Conservation (phyloP, 2,113 vertebrate genomes). For the Labeo catla region DNA sequence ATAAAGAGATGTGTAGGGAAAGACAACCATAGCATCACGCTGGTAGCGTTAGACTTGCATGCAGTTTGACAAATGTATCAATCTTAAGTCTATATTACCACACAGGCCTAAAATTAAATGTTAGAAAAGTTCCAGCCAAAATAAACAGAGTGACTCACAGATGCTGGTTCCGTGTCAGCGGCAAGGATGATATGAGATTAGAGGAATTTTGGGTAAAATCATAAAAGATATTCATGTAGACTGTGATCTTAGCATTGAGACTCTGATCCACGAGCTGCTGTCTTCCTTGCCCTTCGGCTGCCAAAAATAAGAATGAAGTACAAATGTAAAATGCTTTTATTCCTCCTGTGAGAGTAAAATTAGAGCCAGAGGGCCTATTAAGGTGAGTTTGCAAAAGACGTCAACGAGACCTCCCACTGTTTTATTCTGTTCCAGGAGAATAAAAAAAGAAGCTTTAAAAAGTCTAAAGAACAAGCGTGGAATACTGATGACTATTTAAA, state of each 20-base stretch:
- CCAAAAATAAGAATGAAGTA: constrained; percentile 15
- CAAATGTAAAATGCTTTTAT: constrained; percentile 13
- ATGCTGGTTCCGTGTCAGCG: neutral
- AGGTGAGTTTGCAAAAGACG: neutral
- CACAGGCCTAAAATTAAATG: neutral
- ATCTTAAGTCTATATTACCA: neutral
- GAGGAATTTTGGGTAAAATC: neutral
- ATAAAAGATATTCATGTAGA: constrained; percentile 10
- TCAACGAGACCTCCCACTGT: neutral
- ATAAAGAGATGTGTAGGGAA: neutral
- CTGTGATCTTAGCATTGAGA: constrained; percentile 2
- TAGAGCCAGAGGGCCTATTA: constrained; percentile 9
- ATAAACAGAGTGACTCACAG: neutral
- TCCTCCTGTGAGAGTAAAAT: constrained; percentile 11
- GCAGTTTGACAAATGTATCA: neutral
- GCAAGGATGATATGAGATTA: neutral
- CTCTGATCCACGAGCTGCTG: neutral
- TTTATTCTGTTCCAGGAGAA: neutral
- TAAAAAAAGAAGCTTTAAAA: constrained; percentile 3
- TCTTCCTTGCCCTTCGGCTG: constrained; percentile 13
- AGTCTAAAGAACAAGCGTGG: constrained; percentile 1
- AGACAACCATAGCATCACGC: neutral
- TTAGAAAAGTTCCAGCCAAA: neutral
- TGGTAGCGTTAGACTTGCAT: neutral
- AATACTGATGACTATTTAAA: constrained; percentile 32